Evolutionary conservation across 2,797 vertebrate genomes (phyloP).

Genomic region (Microchirus variegatus): DNA sequence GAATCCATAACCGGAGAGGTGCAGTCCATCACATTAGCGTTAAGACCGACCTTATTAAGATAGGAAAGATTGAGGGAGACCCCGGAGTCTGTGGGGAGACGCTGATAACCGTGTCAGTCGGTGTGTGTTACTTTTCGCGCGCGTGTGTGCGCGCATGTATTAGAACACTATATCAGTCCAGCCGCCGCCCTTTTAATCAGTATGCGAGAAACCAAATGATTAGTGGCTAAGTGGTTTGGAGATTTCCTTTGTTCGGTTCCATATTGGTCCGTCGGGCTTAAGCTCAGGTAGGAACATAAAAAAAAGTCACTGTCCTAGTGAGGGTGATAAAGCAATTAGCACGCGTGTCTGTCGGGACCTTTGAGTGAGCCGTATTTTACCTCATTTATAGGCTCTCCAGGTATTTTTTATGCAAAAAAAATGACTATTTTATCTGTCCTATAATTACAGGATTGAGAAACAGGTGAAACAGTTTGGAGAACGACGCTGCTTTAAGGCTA

Average conservation of each 20-base stretch:
- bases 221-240: conserved; percentile 19
- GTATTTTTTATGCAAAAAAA: too few relatives aligned
- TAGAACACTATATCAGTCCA: conserved; percentile 1
- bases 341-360: not conserved
- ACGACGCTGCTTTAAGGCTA: conserved; percentile 36
- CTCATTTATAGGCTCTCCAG: too few relatives aligned
- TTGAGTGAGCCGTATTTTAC: too few relatives aligned
- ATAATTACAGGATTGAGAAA: too few relatives aligned
- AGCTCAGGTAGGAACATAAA: conserved; percentile 3
- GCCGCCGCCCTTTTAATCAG: not conserved
- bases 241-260: conserved; percentile 9
- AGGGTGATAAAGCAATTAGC: not conserved
- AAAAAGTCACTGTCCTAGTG: conserved; percentile 3
- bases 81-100: conserved; percentile 32
- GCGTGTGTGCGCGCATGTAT: not conserved
- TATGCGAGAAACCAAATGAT: conserved; percentile 15
- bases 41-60: conserved; percentile 70
- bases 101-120: conserved; percentile 45
- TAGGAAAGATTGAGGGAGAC: conserved; percentile 59
- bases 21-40: conserved; percentile 58
- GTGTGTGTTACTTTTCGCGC: conserved; percentile 1
- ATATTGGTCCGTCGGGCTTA: conserved; percentile 21
- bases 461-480: conserved; percentile 1
- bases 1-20: conserved; percentile 49
- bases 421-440: too few relatives aligned